Conservation (phyloP, 2,113 vertebrate species). For the Thomomys bottae region DNA sequence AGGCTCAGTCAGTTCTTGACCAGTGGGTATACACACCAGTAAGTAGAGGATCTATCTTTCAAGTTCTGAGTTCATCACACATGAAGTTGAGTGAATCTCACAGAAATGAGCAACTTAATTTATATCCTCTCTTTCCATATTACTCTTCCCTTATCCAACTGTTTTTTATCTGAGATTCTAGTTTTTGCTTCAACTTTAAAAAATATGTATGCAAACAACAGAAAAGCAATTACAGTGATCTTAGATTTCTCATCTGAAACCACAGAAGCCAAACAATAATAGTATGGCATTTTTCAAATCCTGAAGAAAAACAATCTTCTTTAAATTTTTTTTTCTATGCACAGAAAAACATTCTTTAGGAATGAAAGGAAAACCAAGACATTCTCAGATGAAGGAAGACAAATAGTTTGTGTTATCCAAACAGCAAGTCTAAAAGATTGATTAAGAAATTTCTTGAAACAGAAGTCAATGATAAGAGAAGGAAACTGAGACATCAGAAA, state of each 20-base stretch:
- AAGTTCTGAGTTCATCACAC: neutral
- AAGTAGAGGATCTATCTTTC: neutral
- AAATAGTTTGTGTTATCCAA: neutral
- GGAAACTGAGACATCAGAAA: neutral
- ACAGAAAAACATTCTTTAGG: neutral
- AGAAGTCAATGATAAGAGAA: neutral
- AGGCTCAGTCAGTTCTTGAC: accelerated
- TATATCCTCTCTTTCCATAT: neutral
- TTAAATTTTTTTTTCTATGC: neutral
- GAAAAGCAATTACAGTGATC: neutral
- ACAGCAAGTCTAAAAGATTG: neutral
- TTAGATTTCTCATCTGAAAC: neutral
- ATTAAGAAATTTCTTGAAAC: neutral
- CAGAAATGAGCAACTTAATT: neutral
- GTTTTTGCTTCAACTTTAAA: neutral
- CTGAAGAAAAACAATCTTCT: neutral
- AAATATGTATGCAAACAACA: neutral
- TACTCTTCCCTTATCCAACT: neutral
- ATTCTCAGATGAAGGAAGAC: neutral
- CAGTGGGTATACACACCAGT: neutral
- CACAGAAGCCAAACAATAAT: neutral
- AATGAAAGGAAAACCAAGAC: neutral
- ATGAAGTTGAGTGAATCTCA: neutral
- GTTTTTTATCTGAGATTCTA: neutral
- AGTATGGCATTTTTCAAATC: neutral